Base-by-base conservation (phyloP, 2,797 vertebrate species). In the Gastrophryne carolinensis region DNA sequence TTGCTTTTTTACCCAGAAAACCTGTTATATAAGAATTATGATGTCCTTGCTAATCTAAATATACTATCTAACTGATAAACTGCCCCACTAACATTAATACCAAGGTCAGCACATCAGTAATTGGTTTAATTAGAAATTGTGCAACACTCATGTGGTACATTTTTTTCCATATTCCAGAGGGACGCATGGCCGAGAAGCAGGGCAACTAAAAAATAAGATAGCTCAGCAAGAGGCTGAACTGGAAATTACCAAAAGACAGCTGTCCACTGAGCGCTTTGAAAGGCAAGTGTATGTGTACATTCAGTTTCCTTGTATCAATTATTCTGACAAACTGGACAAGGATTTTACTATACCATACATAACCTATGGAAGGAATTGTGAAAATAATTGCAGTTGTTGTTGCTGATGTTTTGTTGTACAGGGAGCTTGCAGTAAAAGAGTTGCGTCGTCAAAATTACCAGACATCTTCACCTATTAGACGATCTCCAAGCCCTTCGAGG, bases 241-340 rank as follows among this genome's bases (percentile, higher is more conserved):
- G 56, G 89, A 83, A 79, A 87, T 91, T 79, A 90, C 90, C 49
- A 90, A 85, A 84, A 86, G 88, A 69, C 91, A 93, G 54, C 85
- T 95, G 52, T 84, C 82, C 30, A 90, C 84, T 7, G 91, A 93
- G 69, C 73, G 80, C n/a, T 91, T 90, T 80, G 91, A 94, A 84
- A 92, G 91, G 93, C 85, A 83, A 80, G 83, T 80, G 24, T 58
- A 37, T 81, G 39, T 69, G 32, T 70, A 23, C 39, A 32, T 58
- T 39, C 1, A 26, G 5, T 29, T 54, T 27, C 15, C 24, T 23
- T 15, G 2, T 9, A 35, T 44, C 39, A 44, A 3, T 17, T 44
- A 44, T 44, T 17, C 39, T 44, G 8, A 17, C 39, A 3, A 6
- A n/a, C 17, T 4, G 11, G 2, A 44, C 2, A 44, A 44, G n/a